Conservation (phyloP, 2,888 invertebrate species). For the Drosophila nr. fundita region DNA sequence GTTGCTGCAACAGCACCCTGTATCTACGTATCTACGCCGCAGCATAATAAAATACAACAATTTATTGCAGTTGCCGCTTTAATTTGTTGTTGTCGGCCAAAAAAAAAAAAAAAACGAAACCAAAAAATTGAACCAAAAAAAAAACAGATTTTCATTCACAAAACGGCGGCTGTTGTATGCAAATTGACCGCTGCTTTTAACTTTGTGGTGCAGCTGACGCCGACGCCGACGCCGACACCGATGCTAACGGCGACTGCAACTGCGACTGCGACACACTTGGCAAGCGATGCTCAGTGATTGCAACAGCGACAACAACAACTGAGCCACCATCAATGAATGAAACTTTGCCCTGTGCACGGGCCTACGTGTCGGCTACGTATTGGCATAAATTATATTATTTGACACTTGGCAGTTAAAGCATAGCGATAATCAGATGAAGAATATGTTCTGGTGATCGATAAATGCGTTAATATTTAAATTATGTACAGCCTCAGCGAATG, state of each 20-base stretch:
- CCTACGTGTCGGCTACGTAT: slow-evolving; percentile 74
- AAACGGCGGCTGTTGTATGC: slow-evolving; percentile 78
- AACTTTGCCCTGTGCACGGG: slow-evolving; percentile 59
- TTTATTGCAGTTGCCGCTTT: slow-evolving; percentile 82
- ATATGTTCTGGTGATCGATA: not conserved
- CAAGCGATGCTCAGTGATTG: slow-evolving; percentile 78
- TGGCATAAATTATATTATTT: slow-evolving; percentile 69
- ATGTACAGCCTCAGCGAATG: not conserved
- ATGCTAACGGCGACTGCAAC: slow-evolving; percentile 14
- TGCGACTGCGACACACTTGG: slow-evolving; percentile 73
- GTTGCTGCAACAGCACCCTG: slow-evolving; percentile 61
- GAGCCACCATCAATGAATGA: slow-evolving; percentile 70
- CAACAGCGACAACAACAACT: slow-evolving; percentile 65
- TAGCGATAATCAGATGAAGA: not conserved
- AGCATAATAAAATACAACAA: slow-evolving; percentile 81
- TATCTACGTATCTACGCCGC: slow-evolving; percentile 54
- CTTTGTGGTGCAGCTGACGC: slow-evolving; percentile 36
- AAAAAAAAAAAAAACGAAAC: slow-evolving; percentile 20
- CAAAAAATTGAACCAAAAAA: slow-evolving; percentile 4
- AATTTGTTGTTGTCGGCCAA: slow-evolving; percentile 73
- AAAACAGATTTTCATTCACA: slow-evolving; percentile 67
- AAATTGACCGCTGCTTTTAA: slow-evolving; percentile 72
- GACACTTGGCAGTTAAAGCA: slow-evolving; percentile 33
- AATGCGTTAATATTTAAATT: not conserved
- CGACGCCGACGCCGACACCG: slow-evolving; percentile 1